A percentile compares a stretch with the other conserved stretches of the same genome.
Conservation (phyloP, 2,888 invertebrate species). For the Parnassius apollo region DNA sequence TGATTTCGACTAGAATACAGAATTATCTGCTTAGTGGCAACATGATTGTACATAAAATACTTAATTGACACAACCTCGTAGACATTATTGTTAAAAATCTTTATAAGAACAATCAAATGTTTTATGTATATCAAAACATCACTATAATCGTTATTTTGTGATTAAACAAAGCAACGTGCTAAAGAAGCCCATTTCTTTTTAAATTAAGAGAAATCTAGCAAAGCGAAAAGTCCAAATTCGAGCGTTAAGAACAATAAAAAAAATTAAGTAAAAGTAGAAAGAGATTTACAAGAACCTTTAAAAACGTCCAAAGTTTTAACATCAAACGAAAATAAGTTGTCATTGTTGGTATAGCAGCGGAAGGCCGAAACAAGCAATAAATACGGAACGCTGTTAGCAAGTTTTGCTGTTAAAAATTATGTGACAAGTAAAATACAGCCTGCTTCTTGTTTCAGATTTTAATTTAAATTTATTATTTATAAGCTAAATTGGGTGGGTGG, state of each 20-base stretch:
- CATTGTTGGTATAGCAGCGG: conserved; percentile 1
- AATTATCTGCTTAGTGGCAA: too few species aligned
- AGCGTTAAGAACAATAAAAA: conserved; percentile 8
- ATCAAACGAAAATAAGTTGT: conserved; percentile 16
- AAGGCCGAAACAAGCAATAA: conserved; percentile 11
- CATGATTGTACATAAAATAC: too few species aligned
- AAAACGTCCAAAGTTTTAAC: conserved; percentile 13
- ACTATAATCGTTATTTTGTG: too few species aligned
- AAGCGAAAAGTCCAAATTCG: not conserved
- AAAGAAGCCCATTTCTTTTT: too few species aligned
- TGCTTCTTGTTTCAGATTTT: conserved; percentile 9
- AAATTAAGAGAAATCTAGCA: not conserved
- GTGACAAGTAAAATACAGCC: conserved; percentile 22
- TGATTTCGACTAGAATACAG: too few species aligned
- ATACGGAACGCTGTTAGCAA: conserved; percentile 21
- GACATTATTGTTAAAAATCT: too few species aligned
- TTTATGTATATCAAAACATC: too few species aligned
- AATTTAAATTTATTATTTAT: conserved; percentile 12
- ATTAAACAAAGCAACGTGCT: too few species aligned
- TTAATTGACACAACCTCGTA: too few species aligned
- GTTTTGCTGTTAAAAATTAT: conserved; percentile 23
- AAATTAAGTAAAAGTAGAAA: conserved; percentile 10
- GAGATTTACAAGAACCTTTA: conserved; percentile 10
- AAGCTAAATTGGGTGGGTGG: too few species aligned
- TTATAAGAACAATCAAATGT: too few species aligned